phyloP scores from a whole-genome alignment of 1,140 invertebrate species.

The Rhopalosiphum maidis region DNA sequence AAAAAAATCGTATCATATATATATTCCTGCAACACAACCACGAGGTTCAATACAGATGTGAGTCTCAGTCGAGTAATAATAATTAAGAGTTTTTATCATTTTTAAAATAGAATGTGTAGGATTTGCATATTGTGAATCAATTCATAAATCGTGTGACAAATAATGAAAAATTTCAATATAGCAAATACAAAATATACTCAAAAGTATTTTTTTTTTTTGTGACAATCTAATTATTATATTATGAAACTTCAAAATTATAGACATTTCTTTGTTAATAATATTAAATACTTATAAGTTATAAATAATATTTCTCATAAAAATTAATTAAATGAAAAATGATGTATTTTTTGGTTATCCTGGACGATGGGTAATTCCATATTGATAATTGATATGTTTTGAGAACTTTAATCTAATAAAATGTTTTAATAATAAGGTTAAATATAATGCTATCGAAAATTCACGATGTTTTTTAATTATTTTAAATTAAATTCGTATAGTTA shows the following conservation, averaged over 20 bases:
- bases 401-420: neutral
- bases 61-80: neutral
- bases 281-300: neutral
- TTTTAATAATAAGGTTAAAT: neutral
- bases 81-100: neutral
- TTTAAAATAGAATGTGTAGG: neutral
- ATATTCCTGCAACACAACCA: conserved; percentile 1
- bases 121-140: neutral
- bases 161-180: no score
- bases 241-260: neutral
- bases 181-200: no score
- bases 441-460: neutral
- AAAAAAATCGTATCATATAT: neutral
- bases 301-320: no score
- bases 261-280: neutral
- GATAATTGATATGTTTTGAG: neutral
- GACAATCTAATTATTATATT: no score
- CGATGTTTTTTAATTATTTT: neutral
- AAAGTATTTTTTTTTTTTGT: no score
- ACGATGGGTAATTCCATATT: neutral
- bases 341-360: no score
- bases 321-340: no score
- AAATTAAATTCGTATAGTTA: neutral
- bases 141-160: no score
- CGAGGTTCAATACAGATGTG: neutral